phyloP scores from a whole-genome alignment of 2,888 invertebrate species.

The Ormyrus rosae region DNA sequence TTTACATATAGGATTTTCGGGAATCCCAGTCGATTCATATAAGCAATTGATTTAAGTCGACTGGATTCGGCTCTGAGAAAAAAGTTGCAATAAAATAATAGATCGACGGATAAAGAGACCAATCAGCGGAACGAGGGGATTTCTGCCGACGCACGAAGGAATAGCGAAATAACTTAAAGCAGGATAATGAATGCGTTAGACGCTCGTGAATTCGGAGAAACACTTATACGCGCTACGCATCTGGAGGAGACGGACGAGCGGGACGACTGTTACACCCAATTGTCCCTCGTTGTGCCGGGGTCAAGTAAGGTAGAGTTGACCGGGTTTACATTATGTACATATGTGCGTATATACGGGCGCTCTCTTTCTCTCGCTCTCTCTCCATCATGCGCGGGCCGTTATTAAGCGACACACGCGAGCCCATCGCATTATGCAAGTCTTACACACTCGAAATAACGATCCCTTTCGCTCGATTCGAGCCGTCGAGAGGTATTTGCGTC shows the following conservation, averaged over 20 bases:
- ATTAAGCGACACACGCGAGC: conserved; percentile 23
- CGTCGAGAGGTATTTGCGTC: neutral
- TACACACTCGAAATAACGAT: neutral
- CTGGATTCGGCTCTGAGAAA: too few species aligned
- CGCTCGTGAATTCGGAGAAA: conserved; percentile 68
- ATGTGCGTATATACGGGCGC: neutral
- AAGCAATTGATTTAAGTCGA: too few species aligned
- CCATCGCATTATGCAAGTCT: neutral
- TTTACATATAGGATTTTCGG: too few species aligned
- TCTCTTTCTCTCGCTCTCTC: neutral
- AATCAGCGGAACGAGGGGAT: too few species aligned
- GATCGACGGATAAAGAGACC: too few species aligned
- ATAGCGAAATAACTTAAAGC: conserved; percentile 2
- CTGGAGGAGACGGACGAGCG: conserved; percentile 47
- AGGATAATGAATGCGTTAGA: conserved; percentile 68
- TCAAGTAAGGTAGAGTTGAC: conserved; percentile 73
- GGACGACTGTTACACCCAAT: conserved; percentile 74
- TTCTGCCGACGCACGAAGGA: too few species aligned
- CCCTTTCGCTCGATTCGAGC: neutral
- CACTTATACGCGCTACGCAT: conserved; percentile 51
- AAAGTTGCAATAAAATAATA: too few species aligned
- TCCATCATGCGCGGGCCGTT: conserved; percentile 16
- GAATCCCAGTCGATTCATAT: too few species aligned
- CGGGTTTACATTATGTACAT: conserved; percentile 8
- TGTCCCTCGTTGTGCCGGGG: conserved; percentile 75